Evolutionary conservation across 2,888 invertebrate genomes (phyloP).

Genomic region (Cyaniris semiargus): DNA sequence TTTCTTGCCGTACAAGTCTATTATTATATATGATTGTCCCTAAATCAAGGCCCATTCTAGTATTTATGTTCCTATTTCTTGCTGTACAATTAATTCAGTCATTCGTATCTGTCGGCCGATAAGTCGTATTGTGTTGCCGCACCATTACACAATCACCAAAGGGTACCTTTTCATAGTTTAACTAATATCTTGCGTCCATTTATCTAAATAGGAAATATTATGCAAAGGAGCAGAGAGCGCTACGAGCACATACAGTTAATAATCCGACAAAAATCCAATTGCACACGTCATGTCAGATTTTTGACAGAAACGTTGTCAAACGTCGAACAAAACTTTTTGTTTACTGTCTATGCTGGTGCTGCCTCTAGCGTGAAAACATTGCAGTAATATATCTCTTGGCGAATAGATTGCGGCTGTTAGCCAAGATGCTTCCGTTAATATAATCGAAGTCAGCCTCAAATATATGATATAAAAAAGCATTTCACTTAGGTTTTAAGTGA

Average conservation of each 20-base stretch:
- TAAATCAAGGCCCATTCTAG: not conserved
- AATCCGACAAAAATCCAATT: too few relatives aligned
- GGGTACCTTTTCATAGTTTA: slow-evolving; percentile 21
- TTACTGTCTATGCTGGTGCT: too few relatives aligned
- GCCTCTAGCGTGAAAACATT: too few relatives aligned
- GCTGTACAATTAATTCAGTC: slow-evolving; percentile 17
- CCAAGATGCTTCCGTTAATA: too few relatives aligned
- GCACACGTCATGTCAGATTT: too few relatives aligned
- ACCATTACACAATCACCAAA: slow-evolving; percentile 21
- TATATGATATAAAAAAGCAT: too few relatives aligned
- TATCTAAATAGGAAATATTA: not conserved
- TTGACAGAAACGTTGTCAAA: too few relatives aligned
- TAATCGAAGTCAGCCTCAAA: too few relatives aligned
- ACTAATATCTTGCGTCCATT: not conserved
- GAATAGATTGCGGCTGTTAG: not conserved
- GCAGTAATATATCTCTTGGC: not conserved
- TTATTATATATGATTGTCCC: not conserved
- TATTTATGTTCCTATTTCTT: not conserved
- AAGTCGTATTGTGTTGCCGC: slow-evolving; percentile 13
- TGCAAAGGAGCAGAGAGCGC: too few relatives aligned
- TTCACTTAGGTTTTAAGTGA: too few relatives aligned
- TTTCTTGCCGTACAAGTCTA: not conserved
- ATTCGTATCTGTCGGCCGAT: slow-evolving; percentile 25
- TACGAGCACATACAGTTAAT: too few relatives aligned
- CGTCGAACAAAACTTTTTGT: too few relatives aligned